Evolutionary conservation across 2,113 vertebrate genomes (phyloP).

Genomic region (Monarcha castaneiventris): DNA sequence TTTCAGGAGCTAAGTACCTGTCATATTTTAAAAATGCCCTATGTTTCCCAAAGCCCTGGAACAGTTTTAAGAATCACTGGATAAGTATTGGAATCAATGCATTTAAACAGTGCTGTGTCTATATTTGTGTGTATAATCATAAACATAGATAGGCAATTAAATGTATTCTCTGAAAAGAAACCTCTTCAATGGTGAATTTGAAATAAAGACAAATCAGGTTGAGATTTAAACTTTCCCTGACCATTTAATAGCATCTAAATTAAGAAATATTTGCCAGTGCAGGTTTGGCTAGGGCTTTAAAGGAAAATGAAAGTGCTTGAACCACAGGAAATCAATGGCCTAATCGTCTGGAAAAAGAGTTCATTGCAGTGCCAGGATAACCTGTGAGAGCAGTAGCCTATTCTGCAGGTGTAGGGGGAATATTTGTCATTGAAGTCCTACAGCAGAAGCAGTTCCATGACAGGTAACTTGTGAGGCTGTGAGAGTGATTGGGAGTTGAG

Average conservation of each 20-base stretch:
- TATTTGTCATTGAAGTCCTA: background rate
- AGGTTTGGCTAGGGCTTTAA: background rate
- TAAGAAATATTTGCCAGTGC: background rate
- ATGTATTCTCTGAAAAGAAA: background rate
- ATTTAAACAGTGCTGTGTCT: background rate
- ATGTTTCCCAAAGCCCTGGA: background rate
- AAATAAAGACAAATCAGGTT: background rate
- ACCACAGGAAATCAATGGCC: constrained; percentile 32
- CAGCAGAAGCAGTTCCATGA: background rate
- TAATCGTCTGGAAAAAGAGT: constrained; percentile 40
- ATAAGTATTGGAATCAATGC: background rate
- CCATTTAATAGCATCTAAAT: constrained; percentile 18
- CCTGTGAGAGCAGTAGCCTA: background rate
- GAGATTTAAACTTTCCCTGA: background rate
- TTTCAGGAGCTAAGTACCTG: background rate
- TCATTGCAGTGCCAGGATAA: background rate
- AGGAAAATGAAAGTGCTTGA: background rate
- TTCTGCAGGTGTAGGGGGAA: background rate
- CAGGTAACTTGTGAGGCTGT: background rate
- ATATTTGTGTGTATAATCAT: background rate
- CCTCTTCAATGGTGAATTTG: background rate
- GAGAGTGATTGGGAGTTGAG: background rate
- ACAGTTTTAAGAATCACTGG: background rate
- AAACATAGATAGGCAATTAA: background rate
- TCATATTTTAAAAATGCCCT: background rate